phyloP scores from a whole-genome alignment of 2,113 vertebrate species.

The Dryoscopus gambensis region DNA sequence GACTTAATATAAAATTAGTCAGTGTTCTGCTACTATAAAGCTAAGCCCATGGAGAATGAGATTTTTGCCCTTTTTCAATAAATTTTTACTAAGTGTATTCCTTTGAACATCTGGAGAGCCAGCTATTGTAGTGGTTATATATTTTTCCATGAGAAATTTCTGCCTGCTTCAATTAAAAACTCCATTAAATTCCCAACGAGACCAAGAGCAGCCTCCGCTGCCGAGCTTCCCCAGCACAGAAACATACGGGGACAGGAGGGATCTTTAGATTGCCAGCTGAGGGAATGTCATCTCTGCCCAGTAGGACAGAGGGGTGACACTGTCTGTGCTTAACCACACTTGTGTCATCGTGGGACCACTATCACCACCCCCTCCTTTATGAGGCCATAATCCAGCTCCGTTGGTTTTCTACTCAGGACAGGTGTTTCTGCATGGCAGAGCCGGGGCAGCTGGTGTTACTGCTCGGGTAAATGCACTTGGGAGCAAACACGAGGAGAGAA shows the following conservation, averaged over 20 bases:
- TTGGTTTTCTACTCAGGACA: neutral
- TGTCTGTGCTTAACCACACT: neutral
- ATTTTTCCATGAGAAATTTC: neutral
- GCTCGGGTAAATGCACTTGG: rapidly evolving
- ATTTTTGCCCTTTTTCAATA: neutral
- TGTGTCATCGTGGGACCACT: neutral
- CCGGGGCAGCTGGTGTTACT: rapidly evolving
- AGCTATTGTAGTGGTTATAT: neutral
- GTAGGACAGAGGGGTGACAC: neutral
- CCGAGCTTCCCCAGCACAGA: neutral
- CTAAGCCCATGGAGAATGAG: neutral
- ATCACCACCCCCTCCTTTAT: neutral
- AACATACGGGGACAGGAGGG: neutral
- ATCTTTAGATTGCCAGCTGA: neutral
- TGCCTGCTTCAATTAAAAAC: neutral
- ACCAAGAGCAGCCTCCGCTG: neutral
- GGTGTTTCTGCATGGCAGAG: neutral
- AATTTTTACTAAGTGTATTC: neutral
- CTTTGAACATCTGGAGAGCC: neutral
- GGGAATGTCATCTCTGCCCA: neutral
- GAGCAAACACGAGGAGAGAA: neutral
- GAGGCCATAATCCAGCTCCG: neutral
- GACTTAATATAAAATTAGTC: neutral
- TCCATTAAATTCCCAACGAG: neutral
- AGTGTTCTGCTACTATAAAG: neutral